A percentile compares a stretch with the other conserved stretches of the same genome.
phyloP scores from a whole-genome alignment of 2,797 vertebrate species.

The Myotis findleyi region DNA sequence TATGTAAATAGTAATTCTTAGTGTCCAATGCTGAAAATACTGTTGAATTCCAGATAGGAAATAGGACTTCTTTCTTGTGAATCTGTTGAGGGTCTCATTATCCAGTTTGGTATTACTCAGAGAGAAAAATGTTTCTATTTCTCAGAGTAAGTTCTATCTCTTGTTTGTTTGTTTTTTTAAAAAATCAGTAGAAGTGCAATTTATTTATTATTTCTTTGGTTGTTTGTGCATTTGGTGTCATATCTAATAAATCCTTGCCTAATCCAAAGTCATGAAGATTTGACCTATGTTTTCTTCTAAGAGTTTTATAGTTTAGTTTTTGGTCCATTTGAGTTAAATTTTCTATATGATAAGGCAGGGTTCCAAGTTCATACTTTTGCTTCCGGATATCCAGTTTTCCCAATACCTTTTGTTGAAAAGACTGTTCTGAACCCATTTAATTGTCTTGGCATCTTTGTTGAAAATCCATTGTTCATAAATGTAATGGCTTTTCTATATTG shows the following conservation, averaged over 20 bases:
- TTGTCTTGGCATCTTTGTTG: background rate
- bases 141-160: background rate
- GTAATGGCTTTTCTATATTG: background rate
- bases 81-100: background rate
- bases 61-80: background rate
- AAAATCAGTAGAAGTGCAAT: background rate
- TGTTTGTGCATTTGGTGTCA: background rate
- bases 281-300: background rate
- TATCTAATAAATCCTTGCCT: background rate
- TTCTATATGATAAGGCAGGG: background rate
- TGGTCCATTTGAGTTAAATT: constrained; percentile 4
- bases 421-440: background rate
- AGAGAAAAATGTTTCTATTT: background rate
- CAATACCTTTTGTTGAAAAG: background rate
- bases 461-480: background rate
- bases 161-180: background rate
- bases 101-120: background rate
- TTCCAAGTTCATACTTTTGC: background rate
- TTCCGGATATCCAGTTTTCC: background rate
- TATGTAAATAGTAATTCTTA: background rate
- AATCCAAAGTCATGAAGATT: background rate
- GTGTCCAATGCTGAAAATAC: background rate
- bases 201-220: background rate
- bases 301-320: constrained; percentile 1
- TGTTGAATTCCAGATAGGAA: background rate